Evolutionary conservation across 1,140 invertebrate species (phyloP).

Genomic region (Maconellicoccus hirsutus): DNA sequence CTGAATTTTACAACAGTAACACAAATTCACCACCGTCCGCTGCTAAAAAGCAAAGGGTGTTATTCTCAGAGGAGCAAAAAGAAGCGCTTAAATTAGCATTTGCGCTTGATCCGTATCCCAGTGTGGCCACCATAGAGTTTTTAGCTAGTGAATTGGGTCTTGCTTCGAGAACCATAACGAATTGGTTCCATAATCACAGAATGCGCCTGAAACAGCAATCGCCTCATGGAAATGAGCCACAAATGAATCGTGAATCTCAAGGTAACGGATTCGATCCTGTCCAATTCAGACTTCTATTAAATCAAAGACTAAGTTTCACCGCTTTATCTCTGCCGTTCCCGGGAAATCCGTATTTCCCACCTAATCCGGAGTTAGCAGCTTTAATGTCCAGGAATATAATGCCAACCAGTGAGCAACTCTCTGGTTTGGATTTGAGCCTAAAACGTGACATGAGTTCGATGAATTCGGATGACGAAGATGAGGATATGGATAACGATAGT

Average conservation of each 20-base stretch:
- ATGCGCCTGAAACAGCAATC: slow-evolving; percentile 91
- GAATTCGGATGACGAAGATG: slow-evolving; percentile 55
- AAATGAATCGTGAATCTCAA: slow-evolving; percentile 48
- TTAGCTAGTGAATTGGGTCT: slow-evolving; percentile 79
- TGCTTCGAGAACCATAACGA: slow-evolving; percentile 91
- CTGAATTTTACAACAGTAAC: slow-evolving; percentile 75
- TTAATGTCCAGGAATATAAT: slow-evolving; percentile 47
- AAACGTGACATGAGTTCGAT: slow-evolving; percentile 60
- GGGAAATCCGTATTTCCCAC: slow-evolving; percentile 62
- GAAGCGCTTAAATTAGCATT: slow-evolving; percentile 89
- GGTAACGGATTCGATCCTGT: slow-evolving; percentile 62
- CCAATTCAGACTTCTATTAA: slow-evolving; percentile 74
- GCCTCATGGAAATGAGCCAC: slow-evolving; percentile 40
- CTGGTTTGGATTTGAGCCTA: slow-evolving; percentile 66
- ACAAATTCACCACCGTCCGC: slow-evolving; percentile 51
- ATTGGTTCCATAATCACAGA: slow-evolving; percentile 99
- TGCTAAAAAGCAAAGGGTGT: slow-evolving; percentile 71
- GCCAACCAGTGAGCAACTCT: slow-evolving; percentile 50
- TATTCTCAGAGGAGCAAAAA: slow-evolving; percentile 97
- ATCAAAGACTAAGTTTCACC: slow-evolving; percentile 54
- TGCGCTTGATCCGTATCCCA: slow-evolving; percentile 90
- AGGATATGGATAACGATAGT: slow-evolving; percentile 42
- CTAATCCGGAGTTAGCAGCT: slow-evolving; percentile 57
- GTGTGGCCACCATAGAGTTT: slow-evolving; percentile 88
- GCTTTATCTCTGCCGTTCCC: slow-evolving; percentile 51